Evolutionary conservation across 1,140 invertebrate species (phyloP), one percentile per base, ranked within the genome.

Genomic region (Micrasema minimum): DNA sequence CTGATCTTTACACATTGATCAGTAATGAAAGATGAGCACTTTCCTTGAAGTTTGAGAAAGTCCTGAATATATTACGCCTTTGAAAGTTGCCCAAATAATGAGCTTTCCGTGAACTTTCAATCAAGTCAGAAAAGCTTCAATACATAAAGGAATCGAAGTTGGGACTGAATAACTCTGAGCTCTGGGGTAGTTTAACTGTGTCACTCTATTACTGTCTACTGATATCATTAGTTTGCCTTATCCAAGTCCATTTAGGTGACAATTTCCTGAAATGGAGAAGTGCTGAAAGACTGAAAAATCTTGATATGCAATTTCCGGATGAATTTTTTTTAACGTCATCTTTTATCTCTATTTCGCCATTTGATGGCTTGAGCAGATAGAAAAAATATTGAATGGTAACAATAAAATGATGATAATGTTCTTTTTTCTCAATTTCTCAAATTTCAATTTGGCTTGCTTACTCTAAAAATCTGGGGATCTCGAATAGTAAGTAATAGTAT

Each of bases 161-260:
- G 26, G 3, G 26, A 31, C 26, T 7, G 26, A 31, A 31, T 31
- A 7, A n/a, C n/a, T 31, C 26, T 31, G 26, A 31, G 7, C 26
- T 31, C 26, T 62, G 38, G 14, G 41, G 43, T 12, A 62, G 59
- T 62, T 62, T 62, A 62, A 62, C 59, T 62, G 43, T 62, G 41
- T 62, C 59, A 62, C 59, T 62, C 41, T 12, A 45, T 62, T 62
- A 46, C 59, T 62, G 59, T 46, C 59, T 62, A 7, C 22, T 14
- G 59, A 62, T 62, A 62, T 62, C 59, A 62, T 62, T 62, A 62
- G 59, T 62, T 62, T 43, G 38, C 59, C 43, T 62, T 62, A 62
- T 62, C 38, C 41, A 12, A 31, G 3, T 31, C 22, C 20, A 62
- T 16, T 62, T 62, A 20, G 43, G 16, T 18, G 41, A 62, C 10